Evolutionary conservation across 2,888 invertebrate species (phyloP), one percentile per base, ranked within the genome.

Genomic region (Drosophila formosana): DNA sequence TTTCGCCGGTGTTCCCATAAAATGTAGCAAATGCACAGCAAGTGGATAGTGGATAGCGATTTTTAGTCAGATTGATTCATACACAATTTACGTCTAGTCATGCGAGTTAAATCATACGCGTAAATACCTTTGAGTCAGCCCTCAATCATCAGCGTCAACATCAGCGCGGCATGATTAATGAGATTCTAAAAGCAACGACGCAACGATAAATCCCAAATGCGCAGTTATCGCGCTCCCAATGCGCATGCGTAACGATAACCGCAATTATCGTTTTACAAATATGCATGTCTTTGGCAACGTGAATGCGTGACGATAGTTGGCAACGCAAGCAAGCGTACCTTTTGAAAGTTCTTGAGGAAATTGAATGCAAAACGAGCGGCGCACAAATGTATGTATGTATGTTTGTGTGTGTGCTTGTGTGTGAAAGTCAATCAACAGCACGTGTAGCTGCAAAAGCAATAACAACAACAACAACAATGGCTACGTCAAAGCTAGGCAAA

Each of bases 341-440:
- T 57, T 74, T 57, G 25, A 72, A 78, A 78, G 66, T 78, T 78
- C 67, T 72, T 49, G 57, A 67, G 67, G 78, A 66, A 68, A 72
- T 75, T 52, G 46, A 69, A 81, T 86, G 72, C 66, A 72, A 72
- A 83, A 86, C 80, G 39, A 66, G 56, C 39, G 60, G 30, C 4
- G 51, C 64, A 46, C 49, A 64, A 25, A 11, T 37, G 28, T 62
- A 52, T 39, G 9, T 70, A 11, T 37, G 28, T 62, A 52, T 39
- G 9, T 70, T 56, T 84, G 78, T 80, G 88, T 72, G 75, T 37
- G 28, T 62, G 47, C 34, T 7, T 70, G 58, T 84, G 78, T 80
- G 88, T 72, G 75, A 84, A 84, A 84, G 85, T 82, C 75, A 88
- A 85, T 85, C 81, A 88, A 74, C 78, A 88, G 88, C 85, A 85